Evolutionary conservation across 2,888 invertebrate species (phyloP).

Genomic region (Diarsia rubi): DNA sequence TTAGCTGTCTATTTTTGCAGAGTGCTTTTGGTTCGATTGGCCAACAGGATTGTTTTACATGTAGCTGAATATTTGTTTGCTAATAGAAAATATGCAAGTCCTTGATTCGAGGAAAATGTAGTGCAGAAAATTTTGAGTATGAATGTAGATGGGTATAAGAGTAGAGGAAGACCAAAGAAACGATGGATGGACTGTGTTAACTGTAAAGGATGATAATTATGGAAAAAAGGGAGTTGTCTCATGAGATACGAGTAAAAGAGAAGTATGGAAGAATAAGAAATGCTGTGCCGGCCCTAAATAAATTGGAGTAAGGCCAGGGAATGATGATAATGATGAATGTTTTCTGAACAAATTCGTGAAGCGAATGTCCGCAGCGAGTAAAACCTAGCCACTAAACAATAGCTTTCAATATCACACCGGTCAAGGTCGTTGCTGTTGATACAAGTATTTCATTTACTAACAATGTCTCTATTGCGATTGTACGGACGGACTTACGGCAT

Average conservation of each 20-base stretch:
- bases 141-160: too few relatives aligned
- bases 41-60: not conserved
- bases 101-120: too few relatives aligned
- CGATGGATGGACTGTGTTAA: too few relatives aligned
- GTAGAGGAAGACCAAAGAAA: too few relatives aligned
- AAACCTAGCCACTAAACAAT: not conserved
- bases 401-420: conserved; percentile 45
- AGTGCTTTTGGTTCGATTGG: not conserved
- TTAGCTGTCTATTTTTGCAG: not conserved
- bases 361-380: not conserved
- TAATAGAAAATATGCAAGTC: too few relatives aligned
- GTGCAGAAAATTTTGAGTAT: too few relatives aligned
- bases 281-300: too few relatives aligned
- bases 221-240: too few relatives aligned
- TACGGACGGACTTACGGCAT: conserved; percentile 17
- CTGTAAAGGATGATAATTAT: too few relatives aligned
- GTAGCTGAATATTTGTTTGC: not conserved
- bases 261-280: too few relatives aligned
- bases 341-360: not conserved
- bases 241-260: too few relatives aligned
- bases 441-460: conserved; percentile 27
- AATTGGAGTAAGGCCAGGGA: too few relatives aligned
- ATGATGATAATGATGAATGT: not conserved
- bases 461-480: conserved; percentile 22
- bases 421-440: conserved; percentile 46